Conservation (phyloP, 2,888 invertebrate species). For the Neoascia interrupta region DNA sequence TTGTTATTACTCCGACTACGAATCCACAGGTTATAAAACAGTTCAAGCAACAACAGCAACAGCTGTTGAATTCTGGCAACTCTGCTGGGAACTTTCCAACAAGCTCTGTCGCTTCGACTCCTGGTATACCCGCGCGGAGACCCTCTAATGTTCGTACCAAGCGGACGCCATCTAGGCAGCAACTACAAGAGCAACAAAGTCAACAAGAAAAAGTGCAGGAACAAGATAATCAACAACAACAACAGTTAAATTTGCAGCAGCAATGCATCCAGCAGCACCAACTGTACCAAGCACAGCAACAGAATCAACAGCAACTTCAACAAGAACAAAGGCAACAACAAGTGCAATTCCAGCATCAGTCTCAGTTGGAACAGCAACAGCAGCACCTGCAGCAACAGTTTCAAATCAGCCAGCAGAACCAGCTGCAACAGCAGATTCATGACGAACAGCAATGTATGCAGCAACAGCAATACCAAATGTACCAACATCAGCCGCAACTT, state of each 20-base stretch:
- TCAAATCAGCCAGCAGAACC: conserved; percentile 25
- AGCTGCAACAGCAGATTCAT: conserved; percentile 17
- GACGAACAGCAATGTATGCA: conserved; percentile 36
- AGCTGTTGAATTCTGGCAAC: not conserved
- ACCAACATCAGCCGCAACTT: conserved; percentile 24
- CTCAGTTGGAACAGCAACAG: conserved; percentile 47
- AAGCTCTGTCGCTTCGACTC: not conserved
- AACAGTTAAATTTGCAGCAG: conserved; percentile 16
- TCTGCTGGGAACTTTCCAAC: not conserved
- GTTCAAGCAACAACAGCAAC: conserved; percentile 37
- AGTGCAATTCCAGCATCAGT: conserved; percentile 23
- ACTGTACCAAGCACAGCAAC: conserved; percentile 36
- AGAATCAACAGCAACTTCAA: conserved; percentile 44
- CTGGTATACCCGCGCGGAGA: conserved; percentile 37
- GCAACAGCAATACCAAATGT: conserved; percentile 42
- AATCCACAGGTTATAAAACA: conserved; percentile 49
- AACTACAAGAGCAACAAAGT: conserved; percentile 37
- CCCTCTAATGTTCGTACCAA: conserved; percentile 44
- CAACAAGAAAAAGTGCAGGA: conserved; percentile 13
- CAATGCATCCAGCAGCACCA: conserved; percentile 48
- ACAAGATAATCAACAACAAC: conserved; percentile 15
- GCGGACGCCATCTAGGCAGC: conserved; percentile 39
- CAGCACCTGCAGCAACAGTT: conserved; percentile 55
- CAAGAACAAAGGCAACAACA: conserved; percentile 32
- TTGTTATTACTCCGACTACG: conserved; percentile 79